phyloP scores from a whole-genome alignment of 2,797 vertebrate species.

The Tympanoctomys barrerae region DNA sequence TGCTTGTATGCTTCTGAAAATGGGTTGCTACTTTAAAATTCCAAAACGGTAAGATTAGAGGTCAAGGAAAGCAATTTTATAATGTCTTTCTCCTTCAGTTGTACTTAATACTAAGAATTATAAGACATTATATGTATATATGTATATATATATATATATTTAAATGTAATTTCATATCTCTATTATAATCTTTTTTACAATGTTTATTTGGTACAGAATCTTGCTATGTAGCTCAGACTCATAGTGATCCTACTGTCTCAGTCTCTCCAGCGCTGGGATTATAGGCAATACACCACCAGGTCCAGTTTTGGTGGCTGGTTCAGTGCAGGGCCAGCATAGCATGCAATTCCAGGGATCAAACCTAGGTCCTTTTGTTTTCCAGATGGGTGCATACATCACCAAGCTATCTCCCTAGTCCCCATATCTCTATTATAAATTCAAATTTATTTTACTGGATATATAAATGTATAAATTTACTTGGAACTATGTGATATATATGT shows the following conservation, averaged over 20 bases:
- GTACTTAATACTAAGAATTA: fast-evolving
- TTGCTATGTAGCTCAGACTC: too few relatives aligned
- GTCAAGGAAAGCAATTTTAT: neutral
- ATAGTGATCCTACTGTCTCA: too few relatives aligned
- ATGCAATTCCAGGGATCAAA: too few relatives aligned
- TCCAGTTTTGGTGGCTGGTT: too few relatives aligned
- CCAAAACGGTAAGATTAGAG: neutral
- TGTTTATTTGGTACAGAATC: too few relatives aligned
- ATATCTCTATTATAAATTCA: neutral
- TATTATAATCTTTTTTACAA: too few relatives aligned
- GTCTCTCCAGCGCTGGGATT: too few relatives aligned
- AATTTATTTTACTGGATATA: neutral
- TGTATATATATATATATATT: neutral
- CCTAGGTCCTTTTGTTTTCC: too few relatives aligned
- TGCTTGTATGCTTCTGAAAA: neutral
- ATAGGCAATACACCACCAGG: too few relatives aligned
- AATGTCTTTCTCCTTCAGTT: neutral
- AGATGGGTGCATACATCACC: too few relatives aligned
- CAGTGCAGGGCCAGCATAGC: too few relatives aligned
- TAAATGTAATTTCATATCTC: neutral
- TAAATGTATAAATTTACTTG: neutral
- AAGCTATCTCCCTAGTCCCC: too few relatives aligned
- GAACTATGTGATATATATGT: neutral
- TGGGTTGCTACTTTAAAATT: neutral
- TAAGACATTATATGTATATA: fast-evolving